Base-by-base conservation (phyloP, 2,888 invertebrate genomes). In the Leucophora obtusa region DNA sequence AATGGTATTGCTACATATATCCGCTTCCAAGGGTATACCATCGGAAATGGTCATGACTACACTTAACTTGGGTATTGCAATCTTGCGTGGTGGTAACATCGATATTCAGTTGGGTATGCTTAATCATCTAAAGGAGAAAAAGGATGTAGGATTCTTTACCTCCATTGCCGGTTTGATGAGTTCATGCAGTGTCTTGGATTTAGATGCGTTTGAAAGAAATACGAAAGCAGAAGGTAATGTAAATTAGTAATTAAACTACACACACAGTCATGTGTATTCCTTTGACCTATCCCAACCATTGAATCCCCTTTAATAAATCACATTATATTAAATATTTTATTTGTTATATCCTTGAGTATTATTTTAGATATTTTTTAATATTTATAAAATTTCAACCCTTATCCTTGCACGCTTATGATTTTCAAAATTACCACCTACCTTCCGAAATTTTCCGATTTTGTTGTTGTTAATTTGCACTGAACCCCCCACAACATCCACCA, bases 101-200 rank as follows among this genome's bases (percentile, higher is more conserved):
- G 98, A 97, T 86, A 98, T 99, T 84, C 99, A 99, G 90, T 96
- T 96, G 96, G 96, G 96, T 76, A 99, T 99, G 98, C 91, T 99
- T 83, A 97, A 98, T 88, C 98, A 99, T 88, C 91, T 99, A 47
- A 99, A 99, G 90, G 98, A 99, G 89, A 99, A 99, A 91, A 99
- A 99, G 88, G 99, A 99, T 90, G 99, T 99, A 0, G 98, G 99
- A 0, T 99, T 99, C 93, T 99, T 99, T 92, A 98, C 98, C 0
- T 99, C 99, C 0, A 96, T 99, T 80, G 98, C 99, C 82, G 99
- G 99, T 8, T 92, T 99, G 11, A 99, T 99, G 99, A 98, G 97
- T 91, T 98, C 98, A 18, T 97, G 97, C 89, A 97, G 98, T 83
- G 99, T 99, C 1, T 92, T 99, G 62, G 99, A 99, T 90, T 91